phyloP scores from a whole-genome alignment of 2,888 invertebrate genomes.

The Lasioglossum villosulum region DNA sequence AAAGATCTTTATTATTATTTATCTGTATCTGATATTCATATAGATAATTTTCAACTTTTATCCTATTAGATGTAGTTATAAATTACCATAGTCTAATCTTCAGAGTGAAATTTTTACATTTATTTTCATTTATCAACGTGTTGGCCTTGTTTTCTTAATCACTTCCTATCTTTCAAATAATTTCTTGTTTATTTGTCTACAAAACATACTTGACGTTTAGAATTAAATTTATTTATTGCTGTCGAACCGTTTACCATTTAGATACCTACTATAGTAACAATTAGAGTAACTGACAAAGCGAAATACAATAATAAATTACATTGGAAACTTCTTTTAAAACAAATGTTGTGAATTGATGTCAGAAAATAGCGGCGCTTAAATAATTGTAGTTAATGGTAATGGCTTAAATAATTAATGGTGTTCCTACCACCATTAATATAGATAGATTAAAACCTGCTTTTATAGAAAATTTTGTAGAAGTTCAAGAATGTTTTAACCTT shows the following conservation, averaged over 20 bases:
- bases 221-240: not conserved
- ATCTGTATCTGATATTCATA: not conserved
- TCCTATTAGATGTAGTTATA: not conserved
- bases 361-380: not conserved
- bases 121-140: not conserved
- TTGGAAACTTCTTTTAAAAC: not conserved
- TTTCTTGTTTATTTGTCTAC: not conserved
- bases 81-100: not conserved
- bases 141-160: not conserved
- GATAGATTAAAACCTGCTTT: too few relatives aligned
- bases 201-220: not conserved
- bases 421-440: too few relatives aligned
- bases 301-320: not conserved
- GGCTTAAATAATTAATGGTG: too few relatives aligned
- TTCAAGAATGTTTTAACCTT: too few relatives aligned
- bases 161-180: not conserved
- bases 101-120: not conserved
- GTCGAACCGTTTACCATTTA: not conserved
- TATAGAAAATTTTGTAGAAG: too few relatives aligned
- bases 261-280: not conserved
- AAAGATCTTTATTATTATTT: not conserved
- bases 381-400: too few relatives aligned
- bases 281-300: not conserved
- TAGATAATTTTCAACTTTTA: not conserved
- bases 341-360: not conserved